Evolutionary conservation across 2,113 vertebrate genomes (phyloP).

Genomic region (Psammodynastes pulverulentus): DNA sequence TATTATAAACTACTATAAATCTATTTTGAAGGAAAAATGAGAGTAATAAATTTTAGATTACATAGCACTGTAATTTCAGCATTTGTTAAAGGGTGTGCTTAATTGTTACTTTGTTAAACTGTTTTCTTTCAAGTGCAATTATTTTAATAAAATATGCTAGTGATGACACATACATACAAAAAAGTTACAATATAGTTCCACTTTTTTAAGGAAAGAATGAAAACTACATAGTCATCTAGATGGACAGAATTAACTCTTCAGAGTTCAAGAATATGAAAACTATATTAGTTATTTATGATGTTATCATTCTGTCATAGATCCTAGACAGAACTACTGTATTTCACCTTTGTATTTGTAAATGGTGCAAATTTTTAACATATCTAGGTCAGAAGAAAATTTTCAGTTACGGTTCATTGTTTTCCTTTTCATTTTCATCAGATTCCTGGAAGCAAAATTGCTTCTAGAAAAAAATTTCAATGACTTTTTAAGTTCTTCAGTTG

Average conservation of each 20-base stretch:
- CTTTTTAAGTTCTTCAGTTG: neutral
- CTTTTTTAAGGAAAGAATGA: neutral
- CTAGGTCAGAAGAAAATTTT: neutral
- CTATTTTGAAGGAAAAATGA: neutral
- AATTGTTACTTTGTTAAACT: neutral
- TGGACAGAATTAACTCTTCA: conserved; percentile 12
- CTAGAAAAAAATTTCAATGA: neutral
- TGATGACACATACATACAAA: conserved; percentile 23
- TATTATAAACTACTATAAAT: neutral
- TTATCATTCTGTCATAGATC: neutral
- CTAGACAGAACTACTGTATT: neutral
- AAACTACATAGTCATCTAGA: neutral
- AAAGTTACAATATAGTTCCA: neutral
- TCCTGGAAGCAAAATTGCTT: neutral
- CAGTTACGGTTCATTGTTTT: neutral
- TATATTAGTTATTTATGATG: neutral
- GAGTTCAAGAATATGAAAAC: neutral
- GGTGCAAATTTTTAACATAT: neutral
- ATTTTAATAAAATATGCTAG: neutral
- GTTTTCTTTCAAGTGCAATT: conserved; percentile 4
- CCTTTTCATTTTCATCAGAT: neutral
- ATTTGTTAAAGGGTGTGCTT: conserved; percentile 11
- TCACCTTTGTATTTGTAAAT: neutral
- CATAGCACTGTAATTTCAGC: conserved; percentile 9
- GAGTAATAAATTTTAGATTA: conserved; percentile 10